Evolutionary conservation across 2,113 vertebrate genomes (phyloP).

Genomic region (Nothoprocta pentlandii): DNA sequence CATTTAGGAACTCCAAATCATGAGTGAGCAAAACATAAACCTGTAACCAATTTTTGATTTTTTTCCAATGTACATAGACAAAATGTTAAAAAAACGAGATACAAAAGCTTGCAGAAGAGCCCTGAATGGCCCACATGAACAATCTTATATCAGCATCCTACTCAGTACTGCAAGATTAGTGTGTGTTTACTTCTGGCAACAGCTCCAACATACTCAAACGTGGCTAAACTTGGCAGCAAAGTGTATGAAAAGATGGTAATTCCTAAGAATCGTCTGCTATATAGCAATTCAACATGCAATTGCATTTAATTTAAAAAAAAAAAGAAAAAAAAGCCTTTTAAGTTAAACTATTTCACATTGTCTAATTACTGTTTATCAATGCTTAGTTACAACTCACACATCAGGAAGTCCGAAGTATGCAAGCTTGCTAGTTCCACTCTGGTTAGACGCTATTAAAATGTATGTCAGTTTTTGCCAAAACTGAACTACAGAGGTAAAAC

Average conservation of each 20-base stretch:
- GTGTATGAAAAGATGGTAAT: background rate
- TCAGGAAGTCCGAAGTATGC: background rate
- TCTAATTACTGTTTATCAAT: background rate
- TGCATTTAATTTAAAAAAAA: background rate
- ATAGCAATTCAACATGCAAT: background rate
- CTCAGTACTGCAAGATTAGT: background rate
- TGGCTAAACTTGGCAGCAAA: background rate
- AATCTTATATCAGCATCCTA: background rate
- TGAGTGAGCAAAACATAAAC: background rate
- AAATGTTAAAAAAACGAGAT: background rate
- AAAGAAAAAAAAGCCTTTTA: too few relatives aligned
- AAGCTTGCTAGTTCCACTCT: background rate
- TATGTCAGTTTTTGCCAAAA: background rate
- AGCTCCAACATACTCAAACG: background rate
- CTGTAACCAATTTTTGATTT: background rate
- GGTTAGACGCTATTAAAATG: background rate
- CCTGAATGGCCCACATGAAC: background rate
- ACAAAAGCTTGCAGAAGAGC: background rate
- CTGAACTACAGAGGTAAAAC: background rate
- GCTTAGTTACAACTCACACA: slow-evolving; percentile 8
- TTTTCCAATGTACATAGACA: background rate
- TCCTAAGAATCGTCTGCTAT: background rate
- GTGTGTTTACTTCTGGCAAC: background rate
- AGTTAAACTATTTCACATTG: background rate
- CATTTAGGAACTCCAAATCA: background rate